A percentile compares a stretch with the other conserved stretches of the same genome.
Evolutionary conservation across 2,113 vertebrate species (phyloP).

Genomic region (Microcebus murinus): DNA sequence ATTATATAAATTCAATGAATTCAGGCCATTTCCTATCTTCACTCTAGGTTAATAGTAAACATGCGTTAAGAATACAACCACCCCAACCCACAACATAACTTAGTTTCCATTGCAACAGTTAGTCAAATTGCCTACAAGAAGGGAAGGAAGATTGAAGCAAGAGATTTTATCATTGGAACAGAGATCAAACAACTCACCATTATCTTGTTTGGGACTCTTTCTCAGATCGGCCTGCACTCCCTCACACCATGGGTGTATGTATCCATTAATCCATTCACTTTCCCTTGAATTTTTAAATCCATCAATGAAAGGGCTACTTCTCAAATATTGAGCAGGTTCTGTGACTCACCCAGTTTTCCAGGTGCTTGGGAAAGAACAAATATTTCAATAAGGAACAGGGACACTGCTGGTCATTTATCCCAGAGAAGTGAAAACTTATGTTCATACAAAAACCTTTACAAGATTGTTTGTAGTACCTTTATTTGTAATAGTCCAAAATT

Average conservation of each 20-base stretch:
- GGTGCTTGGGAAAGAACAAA: background rate
- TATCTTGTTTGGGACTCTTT: background rate
- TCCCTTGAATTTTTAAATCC: background rate
- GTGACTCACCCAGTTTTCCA: background rate
- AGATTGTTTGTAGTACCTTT: background rate
- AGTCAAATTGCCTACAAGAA: background rate
- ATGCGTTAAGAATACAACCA: too few species aligned
- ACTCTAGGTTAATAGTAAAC: background rate
- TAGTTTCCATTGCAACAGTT: too few species aligned
- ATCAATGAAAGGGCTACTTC: background rate
- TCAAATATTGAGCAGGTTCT: background rate
- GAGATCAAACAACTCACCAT: background rate
- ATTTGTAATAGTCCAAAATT: background rate
- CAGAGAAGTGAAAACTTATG: background rate
- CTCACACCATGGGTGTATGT: background rate
- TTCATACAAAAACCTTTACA: background rate
- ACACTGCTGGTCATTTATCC: background rate
- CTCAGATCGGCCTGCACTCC: background rate
- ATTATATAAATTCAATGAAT: background rate
- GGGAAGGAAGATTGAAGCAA: background rate
- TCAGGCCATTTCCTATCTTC: background rate
- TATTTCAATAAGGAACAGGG: background rate
- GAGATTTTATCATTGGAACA: background rate
- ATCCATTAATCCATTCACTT: background rate
- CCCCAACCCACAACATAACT: too few species aligned